Evolutionary conservation across 2,797 vertebrate genomes (phyloP).

Genomic region (Phrynocephalus guinanensis): DNA sequence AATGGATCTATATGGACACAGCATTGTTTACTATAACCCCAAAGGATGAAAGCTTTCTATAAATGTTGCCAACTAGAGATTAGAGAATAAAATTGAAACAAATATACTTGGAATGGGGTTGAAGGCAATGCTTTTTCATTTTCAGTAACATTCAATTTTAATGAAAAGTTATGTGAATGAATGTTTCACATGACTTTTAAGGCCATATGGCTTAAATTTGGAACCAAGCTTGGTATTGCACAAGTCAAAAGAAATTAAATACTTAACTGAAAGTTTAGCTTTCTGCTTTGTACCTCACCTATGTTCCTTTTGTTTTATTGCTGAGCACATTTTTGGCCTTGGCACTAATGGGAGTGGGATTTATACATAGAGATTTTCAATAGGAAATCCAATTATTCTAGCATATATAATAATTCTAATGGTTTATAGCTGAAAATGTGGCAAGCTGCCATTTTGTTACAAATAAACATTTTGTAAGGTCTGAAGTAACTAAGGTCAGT

Average conservation of each 20-base stretch:
- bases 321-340: neutral
- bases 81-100: constrained; percentile 5
- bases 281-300: constrained; percentile 8
- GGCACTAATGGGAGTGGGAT: too few relatives aligned
- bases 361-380: too few relatives aligned
- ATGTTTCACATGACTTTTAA: neutral
- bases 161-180: neutral
- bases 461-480: too few relatives aligned
- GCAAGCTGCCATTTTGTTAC: too few relatives aligned
- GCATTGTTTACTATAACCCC: neutral
- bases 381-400: too few relatives aligned
- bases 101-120: neutral
- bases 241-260: constrained; percentile 6
- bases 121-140: neutral
- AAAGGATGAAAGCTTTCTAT: neutral
- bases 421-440: too few relatives aligned
- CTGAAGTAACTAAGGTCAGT: too few relatives aligned
- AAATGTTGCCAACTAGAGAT: neutral
- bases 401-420: too few relatives aligned
- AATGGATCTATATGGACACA: neutral
- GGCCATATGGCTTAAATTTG: constrained; percentile 11
- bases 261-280: constrained; percentile 3
- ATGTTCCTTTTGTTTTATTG: neutral
- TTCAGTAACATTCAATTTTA: neutral
- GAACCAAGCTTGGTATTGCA: neutral